Conservation (phyloP, 2,113 vertebrate genomes). For the Takifugu bimaculatus region DNA sequence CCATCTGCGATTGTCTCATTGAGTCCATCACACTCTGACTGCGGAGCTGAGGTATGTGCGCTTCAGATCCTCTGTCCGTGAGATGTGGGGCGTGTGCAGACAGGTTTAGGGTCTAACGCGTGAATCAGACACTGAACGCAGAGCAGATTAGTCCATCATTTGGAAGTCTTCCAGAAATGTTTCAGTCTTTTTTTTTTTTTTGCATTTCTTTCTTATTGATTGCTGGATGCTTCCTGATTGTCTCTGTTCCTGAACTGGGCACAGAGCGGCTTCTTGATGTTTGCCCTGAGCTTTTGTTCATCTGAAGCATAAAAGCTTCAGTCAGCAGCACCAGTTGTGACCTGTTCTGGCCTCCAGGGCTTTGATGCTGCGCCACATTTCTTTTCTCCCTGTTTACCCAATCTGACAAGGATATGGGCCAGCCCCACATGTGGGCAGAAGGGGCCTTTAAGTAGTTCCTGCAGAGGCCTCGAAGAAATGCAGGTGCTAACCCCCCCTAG, state of each 20-base stretch:
- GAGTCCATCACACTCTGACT: constrained; percentile 38
- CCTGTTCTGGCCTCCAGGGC: constrained; percentile 59
- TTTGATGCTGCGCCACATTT: constrained; percentile 61
- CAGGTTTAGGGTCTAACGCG: constrained; percentile 72
- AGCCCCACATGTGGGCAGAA: constrained; percentile 60
- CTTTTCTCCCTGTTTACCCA: constrained; percentile 70
- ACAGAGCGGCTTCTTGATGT: constrained; percentile 6
- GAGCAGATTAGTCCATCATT: constrained; percentile 70
- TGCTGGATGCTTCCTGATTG: not conserved
- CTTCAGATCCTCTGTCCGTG: constrained; percentile 78
- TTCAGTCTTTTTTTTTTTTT: constrained; percentile 15
- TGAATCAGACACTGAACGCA: constrained; percentile 56
- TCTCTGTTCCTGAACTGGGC: not conserved
- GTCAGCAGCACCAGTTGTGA: constrained; percentile 64
- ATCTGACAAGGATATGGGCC: constrained; percentile 66
- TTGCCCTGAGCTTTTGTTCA: constrained; percentile 25
- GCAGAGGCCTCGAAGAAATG: constrained; percentile 43
- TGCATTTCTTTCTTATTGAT: constrained; percentile 3
- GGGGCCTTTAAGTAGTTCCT: constrained; percentile 63
- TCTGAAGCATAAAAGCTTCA: constrained; percentile 40
- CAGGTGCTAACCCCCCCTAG: constrained; percentile 58
- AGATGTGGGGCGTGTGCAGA: constrained; percentile 74
- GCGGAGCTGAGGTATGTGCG: constrained; percentile 79
- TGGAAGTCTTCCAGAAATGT: constrained; percentile 44
- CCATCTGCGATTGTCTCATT: constrained; percentile 17